Conservation (phyloP, 2,113 vertebrate species). For the Pteronura brasiliensis region DNA sequence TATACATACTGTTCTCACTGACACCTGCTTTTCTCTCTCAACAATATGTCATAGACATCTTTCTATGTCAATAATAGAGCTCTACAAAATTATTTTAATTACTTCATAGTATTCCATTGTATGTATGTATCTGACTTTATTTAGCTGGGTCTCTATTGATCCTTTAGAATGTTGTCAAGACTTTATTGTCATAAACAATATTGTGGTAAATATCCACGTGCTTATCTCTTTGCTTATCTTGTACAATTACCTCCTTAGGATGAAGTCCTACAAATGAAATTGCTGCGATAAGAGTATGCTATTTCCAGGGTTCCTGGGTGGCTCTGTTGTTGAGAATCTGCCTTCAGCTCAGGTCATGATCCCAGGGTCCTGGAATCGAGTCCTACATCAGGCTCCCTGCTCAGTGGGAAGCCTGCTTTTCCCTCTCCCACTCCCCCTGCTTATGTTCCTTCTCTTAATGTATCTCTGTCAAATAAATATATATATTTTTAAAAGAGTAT, state of each 20-base stretch:
- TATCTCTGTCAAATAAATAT: too few species aligned
- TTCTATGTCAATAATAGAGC: conserved; percentile 77
- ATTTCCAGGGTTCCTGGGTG: too few species aligned
- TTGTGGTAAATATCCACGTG: conserved; percentile 33
- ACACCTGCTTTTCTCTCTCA: conserved; percentile 76
- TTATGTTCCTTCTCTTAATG: too few species aligned
- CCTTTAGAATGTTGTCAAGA: conserved; percentile 47
- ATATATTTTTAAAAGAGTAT: too few species aligned
- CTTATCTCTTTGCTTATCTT: conserved; percentile 48
- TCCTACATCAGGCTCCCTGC: too few species aligned
- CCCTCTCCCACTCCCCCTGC: too few species aligned
- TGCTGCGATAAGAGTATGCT: not conserved
- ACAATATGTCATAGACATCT: conserved; percentile 76
- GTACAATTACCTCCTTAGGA: not conserved
- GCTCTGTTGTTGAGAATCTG: too few species aligned
- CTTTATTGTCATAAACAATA: conserved; percentile 48
- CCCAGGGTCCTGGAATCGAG: too few species aligned
- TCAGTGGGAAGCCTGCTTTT: too few species aligned
- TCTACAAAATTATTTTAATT: conserved; percentile 67
- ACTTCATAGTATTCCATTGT: conserved; percentile 61
- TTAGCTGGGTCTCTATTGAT: conserved; percentile 43
- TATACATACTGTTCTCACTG: conserved; percentile 76
- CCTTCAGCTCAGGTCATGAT: too few species aligned
- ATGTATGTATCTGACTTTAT: conserved; percentile 5
- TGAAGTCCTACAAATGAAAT: not conserved